Conservation (phyloP, 2,113 vertebrate species). For the Cyprinus carpio region DNA sequence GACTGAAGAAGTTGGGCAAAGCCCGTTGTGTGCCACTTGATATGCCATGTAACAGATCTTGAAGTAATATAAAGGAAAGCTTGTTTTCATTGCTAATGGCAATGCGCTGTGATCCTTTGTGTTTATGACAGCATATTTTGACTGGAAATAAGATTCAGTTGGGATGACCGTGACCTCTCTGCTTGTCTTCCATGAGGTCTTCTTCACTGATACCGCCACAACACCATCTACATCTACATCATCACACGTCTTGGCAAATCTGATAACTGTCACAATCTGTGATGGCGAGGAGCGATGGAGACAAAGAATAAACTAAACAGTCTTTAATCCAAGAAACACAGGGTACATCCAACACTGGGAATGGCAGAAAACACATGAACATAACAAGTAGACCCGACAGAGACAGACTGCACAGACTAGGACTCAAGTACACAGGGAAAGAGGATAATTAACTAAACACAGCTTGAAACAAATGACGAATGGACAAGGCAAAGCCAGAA, state of each 20-base stretch:
- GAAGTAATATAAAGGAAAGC: background rate
- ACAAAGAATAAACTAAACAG: too few relatives aligned
- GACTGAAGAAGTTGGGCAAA: background rate
- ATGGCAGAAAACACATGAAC: too few relatives aligned
- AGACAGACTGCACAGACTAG: too few relatives aligned
- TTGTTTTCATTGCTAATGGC: background rate
- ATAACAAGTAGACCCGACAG: too few relatives aligned
- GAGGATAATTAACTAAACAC: too few relatives aligned
- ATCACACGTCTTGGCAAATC: background rate
- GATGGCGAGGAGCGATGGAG: too few relatives aligned
- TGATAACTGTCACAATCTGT: too few relatives aligned
- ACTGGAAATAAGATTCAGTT: background rate
- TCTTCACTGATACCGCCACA: background rate
- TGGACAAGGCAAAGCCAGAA: too few relatives aligned
- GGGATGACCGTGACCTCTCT: background rate
- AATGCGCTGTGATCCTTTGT: background rate
- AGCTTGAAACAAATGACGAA: too few relatives aligned
- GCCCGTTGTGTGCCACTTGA: background rate
- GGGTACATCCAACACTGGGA: too few relatives aligned
- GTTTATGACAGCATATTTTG: constrained; percentile 1
- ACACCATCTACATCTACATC: background rate
- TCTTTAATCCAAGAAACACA: too few relatives aligned
- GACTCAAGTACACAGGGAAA: too few relatives aligned
- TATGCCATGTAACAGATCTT: background rate
- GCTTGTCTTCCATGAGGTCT: background rate